Conservation (phyloP, 2,113 vertebrate genomes). For the Leucosticte australis region DNA sequence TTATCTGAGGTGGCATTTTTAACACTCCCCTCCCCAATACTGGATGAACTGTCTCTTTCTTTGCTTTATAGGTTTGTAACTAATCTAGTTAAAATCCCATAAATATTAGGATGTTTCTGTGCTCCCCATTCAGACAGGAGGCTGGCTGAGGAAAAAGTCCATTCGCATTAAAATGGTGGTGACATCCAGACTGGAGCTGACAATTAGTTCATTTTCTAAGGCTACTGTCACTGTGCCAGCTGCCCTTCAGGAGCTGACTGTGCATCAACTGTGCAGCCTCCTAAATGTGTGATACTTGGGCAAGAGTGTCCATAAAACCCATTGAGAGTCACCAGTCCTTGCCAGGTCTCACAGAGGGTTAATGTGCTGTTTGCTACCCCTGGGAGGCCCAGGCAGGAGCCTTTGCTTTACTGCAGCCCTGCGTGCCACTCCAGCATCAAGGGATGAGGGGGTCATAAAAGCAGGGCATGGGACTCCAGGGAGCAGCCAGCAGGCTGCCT, state of each 20-base stretch:
- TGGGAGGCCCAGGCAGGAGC: neutral
- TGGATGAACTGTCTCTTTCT: conserved; percentile 70
- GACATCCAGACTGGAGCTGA: conserved; percentile 55
- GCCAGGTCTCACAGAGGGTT: conserved; percentile 5
- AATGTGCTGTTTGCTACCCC: neutral
- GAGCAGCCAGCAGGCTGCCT: neutral
- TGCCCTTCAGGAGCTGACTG: conserved; percentile 18
- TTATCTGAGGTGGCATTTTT: conserved; percentile 73
- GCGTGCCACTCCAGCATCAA: neutral
- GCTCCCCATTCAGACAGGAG: conserved; percentile 42
- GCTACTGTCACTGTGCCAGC: conserved; percentile 31
- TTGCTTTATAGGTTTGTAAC: conserved; percentile 65
- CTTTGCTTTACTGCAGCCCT: neutral
- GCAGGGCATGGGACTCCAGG: neutral
- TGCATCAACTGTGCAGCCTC: neutral
- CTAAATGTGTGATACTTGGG: neutral
- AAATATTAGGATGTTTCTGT: conserved; percentile 65
- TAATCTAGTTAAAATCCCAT: conserved; percentile 68
- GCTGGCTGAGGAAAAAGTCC: conserved; percentile 43
- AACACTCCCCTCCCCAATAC: conserved; percentile 59
- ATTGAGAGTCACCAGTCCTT: neutral
- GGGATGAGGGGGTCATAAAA: neutral
- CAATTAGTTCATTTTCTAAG: conserved; percentile 53
- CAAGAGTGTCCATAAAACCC: neutral
- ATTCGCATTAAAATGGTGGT: conserved; percentile 59